Evolutionary conservation across 2,888 invertebrate genomes (phyloP), one percentile per base, ranked within the genome.

Genomic region (Zelleria hepariella): DNA sequence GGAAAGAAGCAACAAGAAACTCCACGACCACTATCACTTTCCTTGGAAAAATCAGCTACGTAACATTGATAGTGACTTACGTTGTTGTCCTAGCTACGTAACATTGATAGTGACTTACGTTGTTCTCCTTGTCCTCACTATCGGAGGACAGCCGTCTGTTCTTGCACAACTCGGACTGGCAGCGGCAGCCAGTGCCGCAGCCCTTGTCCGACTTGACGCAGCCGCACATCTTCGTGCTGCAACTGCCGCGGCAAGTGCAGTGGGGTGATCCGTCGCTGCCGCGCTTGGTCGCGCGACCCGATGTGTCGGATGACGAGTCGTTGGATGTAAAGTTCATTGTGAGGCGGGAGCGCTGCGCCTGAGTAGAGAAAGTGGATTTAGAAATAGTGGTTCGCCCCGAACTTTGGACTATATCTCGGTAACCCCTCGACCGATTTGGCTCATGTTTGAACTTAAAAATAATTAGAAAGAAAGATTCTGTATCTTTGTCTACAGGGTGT

Each of bases 191-290:
- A 25, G 23, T 21, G 0, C 78, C 70, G 67, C 93, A 93, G 0
- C 71, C 69, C 47, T 67, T 65, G 2, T 75, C 78, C 1, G 84
- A 69, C 76, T 91, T 92, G 5, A 90, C 84, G 64, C 93, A 93
- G 20, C 91, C 86, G 74, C 93, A 93, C 58, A 90, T 70, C 68
- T 89, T 87, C 32, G 86, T 89, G 61, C 80, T 73, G 68, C 93
- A 93, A 55, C 84, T 83, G 2, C 91, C 91, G 70, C 91, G 91
- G 65, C 93, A 93, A 0, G 80, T 73, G 76, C 94, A 93, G 69
- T 89, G 90, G n/a, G 89, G 71, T 0, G 90, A 75, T 1, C 92
- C 92, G 68, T 91, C 91, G 52, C 57, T 54, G 24, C 53, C 3
- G 52, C 57, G 1, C 58, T 58, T 58, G 6, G 20, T 2, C 6